Evolutionary conservation across 2,888 invertebrate genomes (phyloP), one percentile per base, ranked within the genome.

Genomic region (Orthosia cruda): DNA sequence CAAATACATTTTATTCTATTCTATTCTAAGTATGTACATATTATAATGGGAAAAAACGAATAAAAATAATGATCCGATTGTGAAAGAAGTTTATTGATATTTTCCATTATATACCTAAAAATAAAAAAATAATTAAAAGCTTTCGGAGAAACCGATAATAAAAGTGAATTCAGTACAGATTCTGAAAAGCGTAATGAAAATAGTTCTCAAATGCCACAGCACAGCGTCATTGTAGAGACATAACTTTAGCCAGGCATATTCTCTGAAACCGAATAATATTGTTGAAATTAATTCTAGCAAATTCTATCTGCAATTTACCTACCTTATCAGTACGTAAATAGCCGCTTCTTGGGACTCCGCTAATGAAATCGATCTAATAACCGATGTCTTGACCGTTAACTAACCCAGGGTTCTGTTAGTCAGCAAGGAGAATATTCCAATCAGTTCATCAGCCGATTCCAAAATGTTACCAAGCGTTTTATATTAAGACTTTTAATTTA

Each of bases 201-300:
- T 67, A 50, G 40, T 50, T 61, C 3, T n/a, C 47, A 45, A 15
- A 57, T 45, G 40, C 40, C 12, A 45, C 32, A 26, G 15, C 3
- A 47, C 18, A 9, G 15, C 1, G 26, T 9, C 40, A 47, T 32
- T 52, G 32, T 52, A 13, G 16, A 26, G 32, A 32, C 15, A 12
- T 52, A 15, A 20, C 20, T 54, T 15, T 32, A 64, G 16, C 70
- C 70, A 65, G 40, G 26, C 26, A 70, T 67, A 18, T 71, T 54
- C 12, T 63, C 26, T 59, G 26, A 85, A 83, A 75, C 40, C 49
- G 7, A 54, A 75, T 74, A 86, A 76, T 77, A 86, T 85, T 85
- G 78, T 88, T 79, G 77, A 83, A 89, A 87, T 88, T 85, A 87
- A 88, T 88, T 88, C 77, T 80, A 81, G 73, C 68, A 55, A 86